Base-by-base conservation (phyloP, 2,113 vertebrate genomes). In the Poeciliopsis prolifica region DNA sequence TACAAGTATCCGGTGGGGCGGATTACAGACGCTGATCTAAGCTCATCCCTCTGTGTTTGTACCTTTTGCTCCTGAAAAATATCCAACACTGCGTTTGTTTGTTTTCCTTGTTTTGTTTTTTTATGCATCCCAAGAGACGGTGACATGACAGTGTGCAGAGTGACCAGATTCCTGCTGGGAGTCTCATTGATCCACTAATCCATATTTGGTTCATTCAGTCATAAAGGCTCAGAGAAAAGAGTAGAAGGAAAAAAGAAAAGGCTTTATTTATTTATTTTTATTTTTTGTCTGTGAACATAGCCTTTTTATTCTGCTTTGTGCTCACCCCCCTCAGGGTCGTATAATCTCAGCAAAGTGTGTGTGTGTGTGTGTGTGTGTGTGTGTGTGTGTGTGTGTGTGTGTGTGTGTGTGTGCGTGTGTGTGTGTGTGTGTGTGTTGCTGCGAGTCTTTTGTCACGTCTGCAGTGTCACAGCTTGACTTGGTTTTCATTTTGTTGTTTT, bases 111-210 rank as follows among this genome's bases (percentile, higher is more conserved):
- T 29, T 37, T 42, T 42, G 65, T 63, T 35, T 28, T 3, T 44
- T 29, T 28, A 42, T 62, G 24, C 61, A 15, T 80, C 83, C 83
- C 77, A 0, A 37, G 72, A 79, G 77, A 79, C 70, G 30, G 13
- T 33, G 29, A 24, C 24, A 78, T 81, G 64, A 71, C 64, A 78
- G 68, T 4, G 65, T 51, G 78, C 68, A 22, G 68, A 78, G 60
- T 79, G 75, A 80, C 79, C 85, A 74, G 84, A 86, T 77, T 74
- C 68, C 71, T 60, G 69, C 78, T 40, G 29, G 65, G 10, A 81
- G 24, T 81, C 73, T 61, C 75, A 89, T 84, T 82, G 81, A 89
- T 87, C 85, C 80, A 81, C 80, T 92, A 89, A 92, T 90, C 74
- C 58, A 72, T 86, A 76, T 83, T 89, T 74, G 79, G 74, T 88